Evolutionary conservation across 2,797 vertebrate genomes (phyloP).

Genomic region (Simalia tracyae): DNA sequence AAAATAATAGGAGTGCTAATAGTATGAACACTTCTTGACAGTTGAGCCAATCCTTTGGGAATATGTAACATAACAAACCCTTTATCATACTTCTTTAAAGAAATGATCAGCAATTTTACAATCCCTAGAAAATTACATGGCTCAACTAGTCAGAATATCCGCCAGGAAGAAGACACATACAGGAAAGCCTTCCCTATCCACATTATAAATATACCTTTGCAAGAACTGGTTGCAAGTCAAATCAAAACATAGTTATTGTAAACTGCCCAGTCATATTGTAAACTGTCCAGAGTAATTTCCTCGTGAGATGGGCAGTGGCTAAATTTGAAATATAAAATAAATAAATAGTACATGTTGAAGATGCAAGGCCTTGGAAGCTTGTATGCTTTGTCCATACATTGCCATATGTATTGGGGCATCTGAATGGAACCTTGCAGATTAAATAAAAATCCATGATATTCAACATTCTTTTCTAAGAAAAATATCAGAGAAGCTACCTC

Average conservation of each 20-base stretch:
- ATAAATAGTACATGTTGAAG: neutral
- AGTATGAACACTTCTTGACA: neutral
- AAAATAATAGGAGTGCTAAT: neutral
- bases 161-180: neutral
- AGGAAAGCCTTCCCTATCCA: neutral
- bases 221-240: neutral
- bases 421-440: neutral
- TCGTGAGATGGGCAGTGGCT: too few relatives aligned
- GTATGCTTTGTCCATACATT: neutral
- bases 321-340: too few relatives aligned
- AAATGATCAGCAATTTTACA: neutral
- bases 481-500: neutral
- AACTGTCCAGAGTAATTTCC: too few relatives aligned
- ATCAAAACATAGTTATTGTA: neutral
- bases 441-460: neutral
- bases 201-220: neutral
- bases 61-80: neutral
- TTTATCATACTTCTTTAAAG: neutral
- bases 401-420: neutral
- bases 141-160: neutral
- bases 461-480: neutral
- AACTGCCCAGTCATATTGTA: too few relatives aligned
- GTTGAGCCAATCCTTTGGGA: neutral
- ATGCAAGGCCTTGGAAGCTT: neutral
- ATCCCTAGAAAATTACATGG: neutral